Evolutionary conservation across 2,888 invertebrate genomes (phyloP).

Genomic region (Clitarchus hookeri): DNA sequence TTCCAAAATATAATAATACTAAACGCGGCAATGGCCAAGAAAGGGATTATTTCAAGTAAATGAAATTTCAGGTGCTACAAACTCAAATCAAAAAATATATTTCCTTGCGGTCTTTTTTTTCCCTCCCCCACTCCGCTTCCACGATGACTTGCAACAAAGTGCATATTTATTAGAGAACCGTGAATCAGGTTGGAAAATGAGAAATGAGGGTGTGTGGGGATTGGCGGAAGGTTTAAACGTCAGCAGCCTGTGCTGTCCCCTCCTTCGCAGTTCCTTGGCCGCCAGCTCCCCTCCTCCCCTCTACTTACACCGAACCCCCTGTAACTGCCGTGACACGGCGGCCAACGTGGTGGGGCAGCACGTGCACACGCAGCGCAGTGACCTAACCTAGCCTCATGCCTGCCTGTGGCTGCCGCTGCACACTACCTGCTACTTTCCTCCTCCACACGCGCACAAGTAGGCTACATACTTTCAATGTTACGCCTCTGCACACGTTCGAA

Average conservation of each 20-base stretch:
- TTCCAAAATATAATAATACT: no score
- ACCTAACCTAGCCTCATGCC: constrained; percentile 2
- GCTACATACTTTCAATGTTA: no score
- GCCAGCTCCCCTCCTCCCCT: background rate
- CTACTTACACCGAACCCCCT: no score
- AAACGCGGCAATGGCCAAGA: no score
- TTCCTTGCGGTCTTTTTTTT: no score
- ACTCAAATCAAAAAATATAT: no score
- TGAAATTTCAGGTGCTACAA: no score
- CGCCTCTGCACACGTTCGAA: no score
- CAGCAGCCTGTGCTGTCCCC: background rate
- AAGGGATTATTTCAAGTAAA: no score
- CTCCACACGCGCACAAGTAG: no score
- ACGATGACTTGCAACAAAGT: background rate
- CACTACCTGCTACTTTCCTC: no score
- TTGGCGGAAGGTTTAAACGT: background rate
- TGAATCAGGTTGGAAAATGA: background rate
- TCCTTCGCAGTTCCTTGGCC: background rate
- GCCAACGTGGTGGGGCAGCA: background rate
- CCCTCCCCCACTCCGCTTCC: background rate
- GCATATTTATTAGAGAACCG: background rate
- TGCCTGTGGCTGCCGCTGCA: background rate
- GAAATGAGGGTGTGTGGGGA: background rate
- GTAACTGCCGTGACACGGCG: no score
- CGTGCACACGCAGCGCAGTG: background rate